Percentiles rank a stretch among this genome's conserved stretches.
Evolutionary conservation across 2,888 invertebrate species (phyloP).

Genomic region (Romanomermis culicivorax): DNA sequence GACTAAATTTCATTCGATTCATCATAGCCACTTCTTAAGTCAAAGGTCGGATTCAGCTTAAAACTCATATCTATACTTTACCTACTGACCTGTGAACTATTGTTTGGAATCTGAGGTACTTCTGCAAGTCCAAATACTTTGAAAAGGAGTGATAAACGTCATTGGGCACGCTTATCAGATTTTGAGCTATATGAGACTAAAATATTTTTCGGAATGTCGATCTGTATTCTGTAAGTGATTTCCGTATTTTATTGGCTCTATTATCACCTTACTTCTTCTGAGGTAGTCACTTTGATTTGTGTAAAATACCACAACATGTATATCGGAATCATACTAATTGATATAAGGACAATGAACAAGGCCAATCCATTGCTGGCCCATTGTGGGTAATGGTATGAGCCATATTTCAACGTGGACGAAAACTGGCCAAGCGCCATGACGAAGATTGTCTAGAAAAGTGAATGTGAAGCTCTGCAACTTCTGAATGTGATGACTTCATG

Average conservation of each 20-base stretch:
- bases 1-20: no score
- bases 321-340: background rate
- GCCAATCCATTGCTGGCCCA: background rate
- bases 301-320: background rate
- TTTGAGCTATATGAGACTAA: background rate
- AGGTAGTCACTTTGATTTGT: background rate
- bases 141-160: no score
- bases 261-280: background rate
- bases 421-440: background rate
- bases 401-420: background rate
- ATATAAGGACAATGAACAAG: background rate
- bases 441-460: background rate
- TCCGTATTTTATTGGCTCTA: no score
- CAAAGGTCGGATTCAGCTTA: no score
- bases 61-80: no score
- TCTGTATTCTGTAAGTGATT: no score
- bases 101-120: no score
- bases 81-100: no score
- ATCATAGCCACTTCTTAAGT: no score
- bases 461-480: no score
- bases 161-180: background rate
- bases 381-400: background rate
- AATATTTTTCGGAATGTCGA: background rate
- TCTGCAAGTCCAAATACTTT: no score
- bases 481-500: no score